These are phyloP conservation scores for Cyclargus thomasi DNA, from an alignment of 1,140 invertebrate genomes.

Conservation along the genomic window DNA sequence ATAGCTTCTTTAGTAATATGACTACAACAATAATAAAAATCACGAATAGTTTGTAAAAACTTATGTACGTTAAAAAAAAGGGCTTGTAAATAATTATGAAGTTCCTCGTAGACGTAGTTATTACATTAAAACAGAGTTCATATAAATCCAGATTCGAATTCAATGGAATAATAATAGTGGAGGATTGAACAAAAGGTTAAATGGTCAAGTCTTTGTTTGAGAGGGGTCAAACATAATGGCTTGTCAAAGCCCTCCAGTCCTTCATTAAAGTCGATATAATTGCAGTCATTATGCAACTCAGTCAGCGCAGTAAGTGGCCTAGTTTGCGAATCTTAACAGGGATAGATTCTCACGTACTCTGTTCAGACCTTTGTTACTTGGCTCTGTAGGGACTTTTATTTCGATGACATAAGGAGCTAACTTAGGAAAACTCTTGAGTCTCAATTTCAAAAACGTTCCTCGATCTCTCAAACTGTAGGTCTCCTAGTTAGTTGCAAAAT, in stretches of 20 bases:
- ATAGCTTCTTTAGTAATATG: not conserved
- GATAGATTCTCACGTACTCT: slow-evolving; percentile 40
- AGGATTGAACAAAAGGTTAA: slow-evolving; percentile 2
- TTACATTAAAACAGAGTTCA: not conserved
- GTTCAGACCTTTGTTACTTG: not conserved
- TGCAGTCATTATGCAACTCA: slow-evolving; percentile 47
- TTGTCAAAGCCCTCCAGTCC: not conserved
- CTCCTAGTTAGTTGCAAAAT: not conserved
- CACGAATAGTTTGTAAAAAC: not conserved
- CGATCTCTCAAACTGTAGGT: not conserved
- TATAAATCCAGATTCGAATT: not conserved
- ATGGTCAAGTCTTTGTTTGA: not conserved
- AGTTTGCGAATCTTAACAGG: slow-evolving; percentile 33
- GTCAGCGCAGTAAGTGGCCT: slow-evolving; percentile 30
- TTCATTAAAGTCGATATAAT: slow-evolving; percentile 40
- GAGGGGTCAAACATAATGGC: slow-evolving; percentile 34
- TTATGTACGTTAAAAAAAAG: too few relatives aligned
- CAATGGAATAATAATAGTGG: slow-evolving; percentile 12
- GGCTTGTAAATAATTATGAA: too few relatives aligned
- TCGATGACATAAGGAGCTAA: too few relatives aligned
- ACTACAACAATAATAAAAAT: not conserved
- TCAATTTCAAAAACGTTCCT: not conserved
- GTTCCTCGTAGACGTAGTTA: not conserved
- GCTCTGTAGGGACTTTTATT: too few relatives aligned
- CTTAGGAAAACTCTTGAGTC: too few relatives aligned